A percentile compares a stretch with the other conserved stretches of the same genome.
These are phyloP conservation scores for Datnioides undecimradiatus DNA, from an alignment of 2,113 vertebrate species.

Conservation along the genomic window DNA sequence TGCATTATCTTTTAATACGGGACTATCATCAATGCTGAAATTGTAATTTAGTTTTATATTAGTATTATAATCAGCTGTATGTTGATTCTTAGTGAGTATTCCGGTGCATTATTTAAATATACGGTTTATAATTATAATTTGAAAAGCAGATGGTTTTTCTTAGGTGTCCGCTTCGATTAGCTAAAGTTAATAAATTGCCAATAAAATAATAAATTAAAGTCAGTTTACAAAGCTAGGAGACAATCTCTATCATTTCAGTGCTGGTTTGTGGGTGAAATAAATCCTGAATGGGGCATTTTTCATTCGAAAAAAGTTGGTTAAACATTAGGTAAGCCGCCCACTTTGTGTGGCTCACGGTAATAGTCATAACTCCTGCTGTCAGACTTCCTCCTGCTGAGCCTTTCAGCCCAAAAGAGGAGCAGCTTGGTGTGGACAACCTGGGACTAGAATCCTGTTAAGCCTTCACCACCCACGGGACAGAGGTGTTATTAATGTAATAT, in stretches of 20 bases:
- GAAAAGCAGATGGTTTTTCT: no score
- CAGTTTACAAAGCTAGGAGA: not conserved
- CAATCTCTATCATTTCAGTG: not conserved
- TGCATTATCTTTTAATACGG: no score
- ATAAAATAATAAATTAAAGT: not conserved
- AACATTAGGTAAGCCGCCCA: constrained; percentile 16
- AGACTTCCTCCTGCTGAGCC: constrained; percentile 62
- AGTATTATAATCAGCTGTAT: no score
- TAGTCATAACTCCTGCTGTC: constrained; percentile 60
- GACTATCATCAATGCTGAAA: no score
- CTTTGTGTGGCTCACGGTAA: constrained; percentile 39
- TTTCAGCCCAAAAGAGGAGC: constrained; percentile 63
- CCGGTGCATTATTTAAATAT: no score
- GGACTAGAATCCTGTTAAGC: constrained; percentile 65
- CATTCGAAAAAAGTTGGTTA: constrained; percentile 5
- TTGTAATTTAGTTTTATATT: no score
- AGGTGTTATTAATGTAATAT: constrained; percentile 82
- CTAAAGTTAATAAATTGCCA: not conserved
- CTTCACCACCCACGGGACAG: constrained; percentile 65
- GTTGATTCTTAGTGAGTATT: no score
- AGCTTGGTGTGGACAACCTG: constrained; percentile 62
- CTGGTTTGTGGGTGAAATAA: constrained; percentile 3
- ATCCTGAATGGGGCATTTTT: not conserved
- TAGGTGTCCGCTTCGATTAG: no score
- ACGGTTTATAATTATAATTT: no score